These are phyloP conservation scores for Callionymus lyra DNA, from an alignment of 2,113 vertebrate genomes.

Conservation along the genomic window DNA sequence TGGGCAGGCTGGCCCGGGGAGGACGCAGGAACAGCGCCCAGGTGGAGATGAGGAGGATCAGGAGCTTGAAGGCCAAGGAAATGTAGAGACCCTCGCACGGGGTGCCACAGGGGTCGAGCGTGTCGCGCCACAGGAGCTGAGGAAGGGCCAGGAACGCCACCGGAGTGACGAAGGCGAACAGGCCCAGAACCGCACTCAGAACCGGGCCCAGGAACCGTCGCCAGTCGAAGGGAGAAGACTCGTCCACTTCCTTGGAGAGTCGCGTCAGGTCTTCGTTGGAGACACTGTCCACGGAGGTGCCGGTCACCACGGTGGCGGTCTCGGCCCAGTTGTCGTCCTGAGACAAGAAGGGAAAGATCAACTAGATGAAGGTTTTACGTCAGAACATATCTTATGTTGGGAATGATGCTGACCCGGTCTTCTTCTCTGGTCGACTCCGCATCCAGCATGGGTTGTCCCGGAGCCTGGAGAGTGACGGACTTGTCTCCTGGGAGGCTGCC, in stretches of 20 bases:
- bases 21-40: slow-evolving; percentile 89
- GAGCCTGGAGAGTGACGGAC: slow-evolving; percentile 92
- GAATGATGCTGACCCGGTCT: slow-evolving; percentile 68
- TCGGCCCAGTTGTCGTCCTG: slow-evolving; percentile 95
- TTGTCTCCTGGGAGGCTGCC: slow-evolving; percentile 85
- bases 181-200: slow-evolving; percentile 71
- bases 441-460: slow-evolving; percentile 85
- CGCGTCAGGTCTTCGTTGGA: slow-evolving; percentile 88
- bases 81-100: slow-evolving; percentile 90
- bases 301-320: slow-evolving; percentile 86
- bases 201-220: slow-evolving; percentile 75
- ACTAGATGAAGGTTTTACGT: no score
- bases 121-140: slow-evolving; percentile 79
- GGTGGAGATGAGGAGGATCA: slow-evolving; percentile 83
- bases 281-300: slow-evolving; percentile 88
- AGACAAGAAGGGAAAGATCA: rapidly evolving
- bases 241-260: slow-evolving; percentile 87
- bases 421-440: slow-evolving; percentile 88
- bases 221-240: slow-evolving; percentile 81
- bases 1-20: slow-evolving; percentile 77
- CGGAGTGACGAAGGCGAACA: slow-evolving; percentile 81
- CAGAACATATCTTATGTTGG: background rate
- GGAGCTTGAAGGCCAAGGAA: slow-evolving; percentile 88
- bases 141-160: slow-evolving; percentile 87
- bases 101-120: slow-evolving; percentile 76